These are phyloP conservation scores for Tridacna crocea DNA, from an alignment of 2,888 invertebrate species.

Conservation along the genomic window DNA sequence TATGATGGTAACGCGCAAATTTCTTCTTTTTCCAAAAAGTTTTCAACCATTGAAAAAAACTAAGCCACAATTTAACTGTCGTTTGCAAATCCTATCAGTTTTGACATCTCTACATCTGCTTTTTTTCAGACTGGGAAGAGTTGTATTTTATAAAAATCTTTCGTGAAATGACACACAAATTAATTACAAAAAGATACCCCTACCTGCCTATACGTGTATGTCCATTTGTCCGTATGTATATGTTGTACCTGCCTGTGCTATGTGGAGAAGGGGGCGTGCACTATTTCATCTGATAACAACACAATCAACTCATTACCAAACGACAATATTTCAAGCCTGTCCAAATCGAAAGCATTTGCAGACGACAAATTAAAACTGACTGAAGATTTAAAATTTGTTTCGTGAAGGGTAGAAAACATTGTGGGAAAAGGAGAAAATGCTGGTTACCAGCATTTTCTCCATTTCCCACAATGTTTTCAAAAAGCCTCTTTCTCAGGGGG, in stretches of 20 bases:
- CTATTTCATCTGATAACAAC: conserved; percentile 2
- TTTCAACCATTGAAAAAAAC: too few species aligned
- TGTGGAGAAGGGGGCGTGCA: conserved; percentile 13
- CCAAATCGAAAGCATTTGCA: too few species aligned
- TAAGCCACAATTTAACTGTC: too few species aligned
- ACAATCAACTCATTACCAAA: neutral
- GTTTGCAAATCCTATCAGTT: too few species aligned
- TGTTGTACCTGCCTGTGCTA: conserved; percentile 7
- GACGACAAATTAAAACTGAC: neutral
- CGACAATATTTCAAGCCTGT: neutral
- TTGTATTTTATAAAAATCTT: neutral
- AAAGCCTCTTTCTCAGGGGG: too few species aligned
- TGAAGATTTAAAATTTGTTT: neutral
- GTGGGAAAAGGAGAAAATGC: neutral
- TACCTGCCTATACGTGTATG: neutral
- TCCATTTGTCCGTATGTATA: neutral
- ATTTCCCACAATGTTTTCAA: conserved; percentile 1
- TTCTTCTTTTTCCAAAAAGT: too few species aligned
- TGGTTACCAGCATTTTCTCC: neutral
- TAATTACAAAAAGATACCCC: neutral
- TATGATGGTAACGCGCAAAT: too few species aligned
- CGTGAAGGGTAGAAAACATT: neutral
- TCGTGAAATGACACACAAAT: neutral
- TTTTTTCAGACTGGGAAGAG: too few species aligned
- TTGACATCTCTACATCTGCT: too few species aligned